phyloP scores from a whole-genome alignment of 2,888 invertebrate species.

The Cataglyphis altisquamis region DNA sequence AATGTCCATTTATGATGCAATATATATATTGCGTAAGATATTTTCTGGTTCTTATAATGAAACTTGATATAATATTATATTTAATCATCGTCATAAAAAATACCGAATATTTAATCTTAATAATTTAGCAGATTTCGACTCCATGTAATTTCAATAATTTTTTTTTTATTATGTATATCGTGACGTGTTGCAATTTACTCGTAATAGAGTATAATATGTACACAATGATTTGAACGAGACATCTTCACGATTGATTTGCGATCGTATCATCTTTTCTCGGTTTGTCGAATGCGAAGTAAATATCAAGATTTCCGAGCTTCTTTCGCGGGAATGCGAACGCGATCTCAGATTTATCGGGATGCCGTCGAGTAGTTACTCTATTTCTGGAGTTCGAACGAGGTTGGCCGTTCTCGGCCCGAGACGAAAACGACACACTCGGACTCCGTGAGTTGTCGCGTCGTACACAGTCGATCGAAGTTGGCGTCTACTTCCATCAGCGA shows the following conservation, averaged over 20 bases:
- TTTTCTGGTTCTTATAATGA: no score
- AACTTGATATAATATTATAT: no score
- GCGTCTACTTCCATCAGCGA: neutral
- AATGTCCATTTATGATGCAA: neutral
- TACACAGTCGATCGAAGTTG: neutral
- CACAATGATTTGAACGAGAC: neutral
- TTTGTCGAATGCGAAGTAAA: neutral
- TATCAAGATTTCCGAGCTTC: neutral
- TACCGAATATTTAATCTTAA: neutral
- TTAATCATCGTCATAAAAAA: no score
- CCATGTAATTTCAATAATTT: neutral
- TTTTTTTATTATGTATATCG: neutral
- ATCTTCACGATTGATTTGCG: slow-evolving; percentile 5
- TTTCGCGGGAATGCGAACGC: slow-evolving; percentile 1
- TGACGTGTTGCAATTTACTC: neutral
- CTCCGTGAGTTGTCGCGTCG: neutral
- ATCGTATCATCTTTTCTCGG: neutral
- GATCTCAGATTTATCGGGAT: slow-evolving; percentile 48
- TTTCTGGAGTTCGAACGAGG: slow-evolving; percentile 67
- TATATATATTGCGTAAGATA: no score
- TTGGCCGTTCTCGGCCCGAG: slow-evolving; percentile 46
- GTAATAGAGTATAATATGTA: neutral
- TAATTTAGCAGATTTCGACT: neutral
- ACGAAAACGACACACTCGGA: slow-evolving; percentile 12
- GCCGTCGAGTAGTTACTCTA: slow-evolving; percentile 66